phyloP scores from a whole-genome alignment of 1,140 invertebrate genomes.

The Augochlora pura region DNA sequence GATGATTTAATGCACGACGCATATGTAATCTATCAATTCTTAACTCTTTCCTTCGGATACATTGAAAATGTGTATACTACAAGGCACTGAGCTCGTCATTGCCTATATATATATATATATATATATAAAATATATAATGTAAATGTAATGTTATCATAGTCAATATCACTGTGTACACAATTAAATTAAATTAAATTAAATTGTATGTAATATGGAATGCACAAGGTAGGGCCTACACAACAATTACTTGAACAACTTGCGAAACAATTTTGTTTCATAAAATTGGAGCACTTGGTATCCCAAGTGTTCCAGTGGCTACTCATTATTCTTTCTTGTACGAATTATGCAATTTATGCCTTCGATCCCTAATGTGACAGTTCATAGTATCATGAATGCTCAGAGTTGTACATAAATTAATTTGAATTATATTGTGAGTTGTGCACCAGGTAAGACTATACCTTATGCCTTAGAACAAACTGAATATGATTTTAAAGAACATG shows the following conservation, averaged over 20 bases:
- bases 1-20: not conserved
- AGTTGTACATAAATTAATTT: not conserved
- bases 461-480: conserved; percentile 46
- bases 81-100: conserved; percentile 33
- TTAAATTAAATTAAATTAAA: conserved; percentile 43
- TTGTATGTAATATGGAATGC: conserved; percentile 29
- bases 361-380: not conserved
- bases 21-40: conserved; percentile 35
- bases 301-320: too few relatives aligned
- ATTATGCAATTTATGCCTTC: not conserved
- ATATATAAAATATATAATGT: too few relatives aligned
- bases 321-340: too few relatives aligned
- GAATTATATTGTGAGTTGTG: not conserved
- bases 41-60: conserved; percentile 59
- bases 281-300: too few relatives aligned
- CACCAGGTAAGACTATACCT: conserved; percentile 45
- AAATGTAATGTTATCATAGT: conserved; percentile 25
- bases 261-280: too few relatives aligned
- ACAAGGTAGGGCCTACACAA: conserved; percentile 38
- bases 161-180: conserved; percentile 34
- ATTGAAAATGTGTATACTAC: conserved; percentile 32
- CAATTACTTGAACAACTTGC: not conserved
- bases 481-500: conserved; percentile 47
- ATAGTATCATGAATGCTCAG: not conserved
- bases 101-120: too few relatives aligned